Percentiles rank a stretch among this genome's conserved stretches.
Conservation (phyloP, 2,113 vertebrate species). For the Penelope pileata region DNA sequence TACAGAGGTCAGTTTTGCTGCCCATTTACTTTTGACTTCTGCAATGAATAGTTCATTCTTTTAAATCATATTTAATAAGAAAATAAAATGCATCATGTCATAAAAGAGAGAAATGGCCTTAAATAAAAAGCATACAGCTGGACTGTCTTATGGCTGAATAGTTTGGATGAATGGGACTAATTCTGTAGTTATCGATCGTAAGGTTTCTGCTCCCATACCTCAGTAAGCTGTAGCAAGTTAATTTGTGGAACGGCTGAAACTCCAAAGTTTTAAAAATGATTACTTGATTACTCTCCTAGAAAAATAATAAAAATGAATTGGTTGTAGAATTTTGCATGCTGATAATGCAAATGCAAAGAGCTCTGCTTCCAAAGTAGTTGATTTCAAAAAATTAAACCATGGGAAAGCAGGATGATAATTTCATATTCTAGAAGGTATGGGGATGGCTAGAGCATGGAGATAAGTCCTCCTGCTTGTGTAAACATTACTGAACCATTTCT, state of each 20-base stretch:
- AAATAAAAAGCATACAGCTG: constrained; percentile 55
- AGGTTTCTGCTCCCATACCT: neutral
- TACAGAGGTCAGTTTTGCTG: constrained; percentile 51
- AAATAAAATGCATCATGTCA: constrained; percentile 67
- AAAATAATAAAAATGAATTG: neutral
- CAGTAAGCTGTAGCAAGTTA: neutral
- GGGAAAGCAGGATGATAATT: neutral
- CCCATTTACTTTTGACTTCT: constrained; percentile 51
- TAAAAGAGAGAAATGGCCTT: constrained; percentile 48
- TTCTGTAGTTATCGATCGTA: constrained; percentile 28
- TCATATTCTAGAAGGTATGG: neutral
- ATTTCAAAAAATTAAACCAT: neutral
- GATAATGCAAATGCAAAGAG: neutral
- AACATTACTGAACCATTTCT: neutral
- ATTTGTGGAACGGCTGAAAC: constrained; percentile 10
- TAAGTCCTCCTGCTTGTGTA: neutral
- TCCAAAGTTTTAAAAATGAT: neutral
- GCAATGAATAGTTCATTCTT: constrained; percentile 47
- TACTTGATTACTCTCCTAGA: neutral
- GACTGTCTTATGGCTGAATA: constrained; percentile 41
- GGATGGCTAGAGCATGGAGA: neutral
- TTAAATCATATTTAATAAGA: constrained; percentile 64
- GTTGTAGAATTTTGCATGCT: neutral
- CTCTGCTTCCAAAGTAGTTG: neutral
- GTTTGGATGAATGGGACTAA: constrained; percentile 28